phyloP scores from a whole-genome alignment of 1,140 invertebrate species.

The Pissodes strobi region DNA sequence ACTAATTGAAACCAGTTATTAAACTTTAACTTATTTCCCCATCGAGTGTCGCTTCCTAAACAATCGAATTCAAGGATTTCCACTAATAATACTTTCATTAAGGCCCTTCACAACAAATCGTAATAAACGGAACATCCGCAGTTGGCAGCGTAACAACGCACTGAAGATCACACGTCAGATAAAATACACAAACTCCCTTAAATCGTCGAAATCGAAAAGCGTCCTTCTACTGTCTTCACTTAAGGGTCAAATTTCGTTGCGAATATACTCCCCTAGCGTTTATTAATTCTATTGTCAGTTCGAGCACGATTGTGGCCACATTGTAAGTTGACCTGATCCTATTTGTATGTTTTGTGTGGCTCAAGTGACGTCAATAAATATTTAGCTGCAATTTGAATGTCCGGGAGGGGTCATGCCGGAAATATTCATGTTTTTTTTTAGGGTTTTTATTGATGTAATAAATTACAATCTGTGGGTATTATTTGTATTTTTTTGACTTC shows the following conservation, averaged over 20 bases:
- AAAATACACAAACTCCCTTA: conserved; percentile 25
- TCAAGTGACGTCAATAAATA: conserved; percentile 46
- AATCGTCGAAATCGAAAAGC: background rate
- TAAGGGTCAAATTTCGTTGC: conserved; percentile 24
- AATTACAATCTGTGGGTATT: conserved; percentile 29
- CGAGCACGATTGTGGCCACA: conserved; percentile 45
- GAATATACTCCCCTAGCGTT: conserved; percentile 34
- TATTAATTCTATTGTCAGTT: conserved; percentile 44
- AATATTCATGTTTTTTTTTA: conserved; percentile 29
- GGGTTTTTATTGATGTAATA: conserved; percentile 13
- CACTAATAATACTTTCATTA: conserved; percentile 16
- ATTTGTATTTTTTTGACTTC: too few relatives aligned
- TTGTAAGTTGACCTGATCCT: conserved; percentile 48
- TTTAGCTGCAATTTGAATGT: conserved; percentile 35
- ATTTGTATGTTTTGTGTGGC: conserved; percentile 47
- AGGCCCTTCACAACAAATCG: conserved; percentile 12
- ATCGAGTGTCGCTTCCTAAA: background rate
- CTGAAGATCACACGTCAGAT: conserved; percentile 40
- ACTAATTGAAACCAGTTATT: too few relatives aligned
- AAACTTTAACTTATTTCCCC: too few relatives aligned
- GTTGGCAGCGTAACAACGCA: conserved; percentile 37
- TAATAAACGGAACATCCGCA: conserved; percentile 39
- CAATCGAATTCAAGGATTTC: background rate
- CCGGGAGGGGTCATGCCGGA: background rate
- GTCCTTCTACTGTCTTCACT: background rate